Evolutionary conservation across 2,888 invertebrate genomes (phyloP).

Genomic region (Baronia brevicornis): DNA sequence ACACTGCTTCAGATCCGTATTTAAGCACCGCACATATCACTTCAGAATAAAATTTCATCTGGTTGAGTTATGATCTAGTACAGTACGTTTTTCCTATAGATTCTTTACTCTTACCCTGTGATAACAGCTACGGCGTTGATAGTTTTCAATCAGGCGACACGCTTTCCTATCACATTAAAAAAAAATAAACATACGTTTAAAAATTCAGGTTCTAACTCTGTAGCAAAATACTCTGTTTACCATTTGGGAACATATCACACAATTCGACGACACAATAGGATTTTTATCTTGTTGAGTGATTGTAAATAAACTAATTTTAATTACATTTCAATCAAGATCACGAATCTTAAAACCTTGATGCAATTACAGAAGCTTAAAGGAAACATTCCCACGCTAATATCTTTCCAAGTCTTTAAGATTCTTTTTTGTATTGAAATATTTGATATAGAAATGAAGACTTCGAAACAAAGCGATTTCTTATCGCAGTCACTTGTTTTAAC

Average conservation of each 20-base stretch:
- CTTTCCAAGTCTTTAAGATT: slow-evolving; percentile 25
- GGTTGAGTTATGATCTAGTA: too few species aligned
- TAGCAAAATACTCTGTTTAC: neutral
- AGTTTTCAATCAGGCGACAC: too few species aligned
- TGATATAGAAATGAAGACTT: slow-evolving; percentile 1
- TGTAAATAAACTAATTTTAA: slow-evolving; percentile 38
- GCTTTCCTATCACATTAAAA: neutral
- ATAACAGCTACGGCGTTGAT: too few species aligned
- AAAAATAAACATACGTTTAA: neutral
- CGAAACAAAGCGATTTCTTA: slow-evolving; percentile 3
- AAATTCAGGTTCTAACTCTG: neutral
- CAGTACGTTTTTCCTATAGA: too few species aligned
- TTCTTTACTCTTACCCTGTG: too few species aligned
- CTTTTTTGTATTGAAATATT: neutral
- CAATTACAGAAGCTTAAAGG: slow-evolving; percentile 22
- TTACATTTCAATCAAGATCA: slow-evolving; percentile 33
- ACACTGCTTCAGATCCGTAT: too few species aligned
- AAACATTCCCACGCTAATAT: slow-evolving; percentile 48
- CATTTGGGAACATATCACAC: slow-evolving; percentile 8
- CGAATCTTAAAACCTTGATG: slow-evolving; percentile 41
- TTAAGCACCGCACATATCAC: too few species aligned
- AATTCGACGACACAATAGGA: slow-evolving; percentile 13
- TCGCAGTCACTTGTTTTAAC: too few species aligned
- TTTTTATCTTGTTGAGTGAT: slow-evolving; percentile 25
- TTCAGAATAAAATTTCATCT: too few species aligned